phyloP scores from a whole-genome alignment of 2,888 invertebrate species.

The Lypha dubia region DNA sequence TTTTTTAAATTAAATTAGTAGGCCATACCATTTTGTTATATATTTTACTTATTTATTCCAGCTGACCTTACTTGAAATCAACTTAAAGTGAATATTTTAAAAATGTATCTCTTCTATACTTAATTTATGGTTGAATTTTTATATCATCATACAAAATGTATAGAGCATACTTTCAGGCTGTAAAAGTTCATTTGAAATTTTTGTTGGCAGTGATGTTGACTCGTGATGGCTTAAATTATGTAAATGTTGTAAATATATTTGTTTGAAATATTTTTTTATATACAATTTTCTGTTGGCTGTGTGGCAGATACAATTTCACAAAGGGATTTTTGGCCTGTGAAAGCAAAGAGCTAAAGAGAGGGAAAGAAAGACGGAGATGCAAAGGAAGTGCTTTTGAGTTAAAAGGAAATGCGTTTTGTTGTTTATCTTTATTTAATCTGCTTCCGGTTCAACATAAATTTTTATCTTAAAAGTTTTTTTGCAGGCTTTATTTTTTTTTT shows the following conservation, averaged over 20 bases:
- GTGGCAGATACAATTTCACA: conserved; percentile 13
- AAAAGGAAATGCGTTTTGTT: conserved; percentile 29
- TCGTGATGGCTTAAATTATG: conserved; percentile 24
- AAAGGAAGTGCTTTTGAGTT: background rate
- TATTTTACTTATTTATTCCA: conserved; percentile 23
- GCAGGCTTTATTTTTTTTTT: background rate
- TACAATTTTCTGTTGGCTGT: conserved; percentile 21
- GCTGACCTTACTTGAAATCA: conserved; percentile 13
- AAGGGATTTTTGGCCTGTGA: background rate
- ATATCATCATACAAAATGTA: background rate
- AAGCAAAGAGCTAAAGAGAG: too few species aligned
- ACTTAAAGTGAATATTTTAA: conserved; percentile 41
- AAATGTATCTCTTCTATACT: conserved; percentile 9
- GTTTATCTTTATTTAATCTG: conserved; percentile 32
- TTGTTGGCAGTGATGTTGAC: background rate
- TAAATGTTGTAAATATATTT: conserved; percentile 3
- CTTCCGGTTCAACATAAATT: conserved; percentile 41
- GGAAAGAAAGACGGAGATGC: background rate
- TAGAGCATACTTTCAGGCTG: conserved; percentile 37
- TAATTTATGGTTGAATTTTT: conserved; percentile 23
- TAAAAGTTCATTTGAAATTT: conserved; percentile 42
- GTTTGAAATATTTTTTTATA: background rate
- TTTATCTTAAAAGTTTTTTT: background rate
- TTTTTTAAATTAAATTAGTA: conserved; percentile 24
- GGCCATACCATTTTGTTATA: conserved; percentile 33